Evolutionary conservation across 92 coral and sea anemone genomes (phyloP), one percentile per base, ranked within the genome.

Genomic region (Ricordea florida): DNA sequence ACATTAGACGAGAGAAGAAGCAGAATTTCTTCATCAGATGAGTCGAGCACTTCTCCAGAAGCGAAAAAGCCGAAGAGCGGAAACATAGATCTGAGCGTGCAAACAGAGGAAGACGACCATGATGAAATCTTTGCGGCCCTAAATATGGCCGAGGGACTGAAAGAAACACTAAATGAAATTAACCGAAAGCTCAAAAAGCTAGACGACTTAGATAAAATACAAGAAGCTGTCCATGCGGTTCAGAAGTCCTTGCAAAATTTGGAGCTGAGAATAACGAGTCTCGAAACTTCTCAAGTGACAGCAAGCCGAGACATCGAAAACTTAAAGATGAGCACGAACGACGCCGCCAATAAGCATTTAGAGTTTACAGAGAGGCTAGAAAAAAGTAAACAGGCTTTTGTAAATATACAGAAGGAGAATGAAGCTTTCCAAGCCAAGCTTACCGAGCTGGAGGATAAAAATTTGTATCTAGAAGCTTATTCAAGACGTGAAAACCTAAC

Each of bases 41-140:
- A 55, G 17, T 55, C 62, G 37, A 55, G 62, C 62, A 55, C 35
- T 55, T 55, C 62, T 11, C 62, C 62, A 15, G 62, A 55, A 24
- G 62, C 62, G 27, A 50, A 50, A 50, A 50, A 50, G 30, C 57
- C n/a, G n/a, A n/a, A n/a, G n/a, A n/a, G n/a, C n/a, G n/a, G n/a
- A n/a, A n/a, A n/a, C n/a, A n/a, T n/a, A n/a, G n/a, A n/a, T n/a
- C n/a, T n/a, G n/a, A n/a, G 24, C 23, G 24, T 14, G 53, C 6
- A 46, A 8, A 0, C 20, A 27, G 23, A 46, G 53, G 30, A 21
- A 29, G 57, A 50, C 30, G 57, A n/a, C 57, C 30, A 50, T 3
- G 57, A 50, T 25, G 57, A 50, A 50, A 50, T 50, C 57, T 50
- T 50, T 23, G 27, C 30, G 24, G 57, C 27, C 27, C 27, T 50